phyloP scores from a whole-genome alignment of 2,797 vertebrate genomes.

The Hydrolagus colliei region DNA sequence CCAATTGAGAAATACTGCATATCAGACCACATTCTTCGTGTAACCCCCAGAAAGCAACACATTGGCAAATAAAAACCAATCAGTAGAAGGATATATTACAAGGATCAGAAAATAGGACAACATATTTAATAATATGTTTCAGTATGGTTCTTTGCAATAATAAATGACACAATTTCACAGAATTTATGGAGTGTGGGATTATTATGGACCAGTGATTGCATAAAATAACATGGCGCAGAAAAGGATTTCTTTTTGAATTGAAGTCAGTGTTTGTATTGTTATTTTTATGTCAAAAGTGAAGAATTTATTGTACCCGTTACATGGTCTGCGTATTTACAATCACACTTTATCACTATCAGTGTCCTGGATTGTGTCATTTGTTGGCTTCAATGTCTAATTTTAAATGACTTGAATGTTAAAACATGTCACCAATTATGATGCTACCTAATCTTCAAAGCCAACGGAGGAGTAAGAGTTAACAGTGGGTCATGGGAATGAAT shows the following conservation, averaged over 20 bases:
- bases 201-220: too few species aligned
- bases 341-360: background rate
- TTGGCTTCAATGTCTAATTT: background rate
- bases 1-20: too few species aligned
- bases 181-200: too few species aligned
- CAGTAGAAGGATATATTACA: too few species aligned
- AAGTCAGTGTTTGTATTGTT: background rate
- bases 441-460: conserved; percentile 3
- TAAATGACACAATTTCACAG: too few species aligned
- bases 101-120: too few species aligned
- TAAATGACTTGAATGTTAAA: conserved; percentile 20
- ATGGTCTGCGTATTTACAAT: background rate
- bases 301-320: background rate
- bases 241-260: background rate
- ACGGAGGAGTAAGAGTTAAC: background rate
- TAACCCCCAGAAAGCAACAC: too few species aligned
- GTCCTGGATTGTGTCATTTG: background rate
- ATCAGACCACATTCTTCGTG: too few species aligned
- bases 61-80: too few species aligned
- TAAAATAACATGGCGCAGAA: background rate
- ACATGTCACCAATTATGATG: background rate
- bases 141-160: too few species aligned
- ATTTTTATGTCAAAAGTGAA: background rate
- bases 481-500: conserved; percentile 13
- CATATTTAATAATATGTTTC: too few species aligned